A percentile compares a stretch with the other conserved stretches of the same genome.
These are phyloP conservation scores for Microcebus ravelobensis DNA, from an alignment of 2,113 vertebrate species.

Conservation along the genomic window DNA sequence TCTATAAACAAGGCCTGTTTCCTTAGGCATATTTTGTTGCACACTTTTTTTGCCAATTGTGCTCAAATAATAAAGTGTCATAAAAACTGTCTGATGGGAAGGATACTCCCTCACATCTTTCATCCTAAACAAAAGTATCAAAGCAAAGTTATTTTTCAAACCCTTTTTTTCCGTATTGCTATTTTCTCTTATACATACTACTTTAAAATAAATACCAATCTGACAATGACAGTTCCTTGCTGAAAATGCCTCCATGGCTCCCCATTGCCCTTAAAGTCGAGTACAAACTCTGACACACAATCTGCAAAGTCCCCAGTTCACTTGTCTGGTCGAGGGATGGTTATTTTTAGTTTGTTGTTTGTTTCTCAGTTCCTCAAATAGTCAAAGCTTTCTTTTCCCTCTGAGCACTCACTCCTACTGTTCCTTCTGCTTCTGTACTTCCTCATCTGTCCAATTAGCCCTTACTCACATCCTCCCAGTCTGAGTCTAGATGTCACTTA, in stretches of 20 bases:
- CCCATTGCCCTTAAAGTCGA: not conserved
- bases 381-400: not conserved
- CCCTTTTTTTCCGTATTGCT: not conserved
- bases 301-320: not conserved
- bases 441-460: not conserved
- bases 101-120: not conserved
- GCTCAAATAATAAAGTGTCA: not conserved
- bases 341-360: not conserved
- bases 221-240: not conserved
- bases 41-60: not conserved
- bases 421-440: not conserved
- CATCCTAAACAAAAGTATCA: not conserved
- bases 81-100: not conserved
- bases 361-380: not conserved
- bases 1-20: not conserved
- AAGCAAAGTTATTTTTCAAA: slow-evolving; percentile 20
- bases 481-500: not conserved
- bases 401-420: not conserved
- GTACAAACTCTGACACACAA: not conserved
- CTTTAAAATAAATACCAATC: not conserved
- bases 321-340: not conserved
- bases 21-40: not conserved
- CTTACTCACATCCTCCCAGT: slow-evolving; percentile 11
- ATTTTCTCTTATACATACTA: not conserved
- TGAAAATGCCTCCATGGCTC: not conserved